Evolutionary conservation across 23 tunicate species (phyloP).

Genomic region (Trididemnum clinides): DNA sequence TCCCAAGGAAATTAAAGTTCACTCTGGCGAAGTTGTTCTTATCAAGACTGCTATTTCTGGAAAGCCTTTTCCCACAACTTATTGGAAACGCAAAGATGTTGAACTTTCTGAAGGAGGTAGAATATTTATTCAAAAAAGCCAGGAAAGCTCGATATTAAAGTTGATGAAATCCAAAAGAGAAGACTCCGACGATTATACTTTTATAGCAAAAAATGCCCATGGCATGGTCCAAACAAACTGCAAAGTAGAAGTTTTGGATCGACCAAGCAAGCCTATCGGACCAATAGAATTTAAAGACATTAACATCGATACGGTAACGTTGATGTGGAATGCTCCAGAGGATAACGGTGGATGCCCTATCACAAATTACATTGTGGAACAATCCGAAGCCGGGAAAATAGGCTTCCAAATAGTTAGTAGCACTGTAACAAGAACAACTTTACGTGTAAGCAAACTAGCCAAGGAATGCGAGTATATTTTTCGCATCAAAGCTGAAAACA

Average conservation of each 20-base stretch:
- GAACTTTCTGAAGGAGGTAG: slow-evolving; percentile 65
- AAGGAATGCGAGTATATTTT: slow-evolving; percentile 86
- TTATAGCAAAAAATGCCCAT: slow-evolving; percentile 66
- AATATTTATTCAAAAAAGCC: slow-evolving; percentile 56
- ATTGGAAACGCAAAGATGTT: slow-evolving; percentile 73
- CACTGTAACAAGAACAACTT: slow-evolving; percentile 78
- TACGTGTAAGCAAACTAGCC: slow-evolving; percentile 77
- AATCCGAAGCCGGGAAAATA: slow-evolving; percentile 69
- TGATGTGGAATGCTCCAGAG: slow-evolving; percentile 85
- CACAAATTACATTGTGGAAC: slow-evolving; percentile 85
- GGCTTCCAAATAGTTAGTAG: slow-evolving; percentile 74
- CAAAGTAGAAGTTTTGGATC: slow-evolving; percentile 79
- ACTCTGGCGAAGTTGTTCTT: slow-evolving; percentile 55
- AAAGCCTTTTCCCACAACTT: slow-evolving; percentile 63
- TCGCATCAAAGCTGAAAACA: slow-evolving; percentile 95
- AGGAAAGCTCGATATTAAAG: slow-evolving; percentile 35
- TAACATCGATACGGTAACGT: slow-evolving; percentile 75
- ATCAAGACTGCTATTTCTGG: slow-evolving; percentile 75
- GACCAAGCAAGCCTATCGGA: slow-evolving; percentile 65
- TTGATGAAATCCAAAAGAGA: slow-evolving; percentile 54
- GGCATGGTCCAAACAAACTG: slow-evolving; percentile 62
- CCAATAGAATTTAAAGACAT: slow-evolving; percentile 70
- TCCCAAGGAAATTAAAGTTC: slow-evolving; percentile 55
- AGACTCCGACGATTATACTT: slow-evolving; percentile 71
- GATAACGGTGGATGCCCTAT: slow-evolving; percentile 91